These are phyloP conservation scores for Morpho achilles DNA, from an alignment of 2,888 invertebrate genomes.

Conservation along the genomic window DNA sequence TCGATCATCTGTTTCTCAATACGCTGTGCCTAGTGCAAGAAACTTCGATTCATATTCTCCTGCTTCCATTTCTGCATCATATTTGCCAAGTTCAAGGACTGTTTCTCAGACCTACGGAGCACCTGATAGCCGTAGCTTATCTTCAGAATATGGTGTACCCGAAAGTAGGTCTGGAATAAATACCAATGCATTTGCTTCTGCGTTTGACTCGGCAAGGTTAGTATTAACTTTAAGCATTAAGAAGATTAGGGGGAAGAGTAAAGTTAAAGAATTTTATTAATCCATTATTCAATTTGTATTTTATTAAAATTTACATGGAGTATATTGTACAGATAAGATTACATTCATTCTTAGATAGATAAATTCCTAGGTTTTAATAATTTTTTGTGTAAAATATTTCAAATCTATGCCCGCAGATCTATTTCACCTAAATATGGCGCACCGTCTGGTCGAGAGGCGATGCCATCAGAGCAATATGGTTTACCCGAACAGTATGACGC, in stretches of 20 bases:
- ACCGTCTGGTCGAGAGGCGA: constrained; percentile 45
- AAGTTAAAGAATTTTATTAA: no score
- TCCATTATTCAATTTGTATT: no score
- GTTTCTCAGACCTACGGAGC: constrained; percentile 43
- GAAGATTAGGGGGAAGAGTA: no score
- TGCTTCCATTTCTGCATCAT: constrained; percentile 43
- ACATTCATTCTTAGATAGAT: no score
- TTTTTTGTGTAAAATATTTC: background rate
- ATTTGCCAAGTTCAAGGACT: constrained; percentile 39
- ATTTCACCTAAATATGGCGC: constrained; percentile 52
- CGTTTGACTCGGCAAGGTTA: constrained; percentile 54
- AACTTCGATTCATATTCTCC: constrained; percentile 40
- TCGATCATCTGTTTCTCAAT: constrained; percentile 37
- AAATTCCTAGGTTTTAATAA: no score
- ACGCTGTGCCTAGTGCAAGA: constrained; percentile 40
- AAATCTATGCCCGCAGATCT: constrained; percentile 34
- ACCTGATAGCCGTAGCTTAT: constrained; percentile 33
- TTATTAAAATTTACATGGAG: no score
- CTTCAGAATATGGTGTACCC: constrained; percentile 73
- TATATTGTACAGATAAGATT: no score
- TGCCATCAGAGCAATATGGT: constrained; percentile 64
- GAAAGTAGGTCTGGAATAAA: constrained; percentile 49
- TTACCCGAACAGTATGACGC: constrained; percentile 72
- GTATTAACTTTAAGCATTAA: background rate
- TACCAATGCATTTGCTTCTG: constrained; percentile 46